Evolutionary conservation across 2,113 vertebrate species (phyloP).

Genomic region (Mobula birostris): DNA sequence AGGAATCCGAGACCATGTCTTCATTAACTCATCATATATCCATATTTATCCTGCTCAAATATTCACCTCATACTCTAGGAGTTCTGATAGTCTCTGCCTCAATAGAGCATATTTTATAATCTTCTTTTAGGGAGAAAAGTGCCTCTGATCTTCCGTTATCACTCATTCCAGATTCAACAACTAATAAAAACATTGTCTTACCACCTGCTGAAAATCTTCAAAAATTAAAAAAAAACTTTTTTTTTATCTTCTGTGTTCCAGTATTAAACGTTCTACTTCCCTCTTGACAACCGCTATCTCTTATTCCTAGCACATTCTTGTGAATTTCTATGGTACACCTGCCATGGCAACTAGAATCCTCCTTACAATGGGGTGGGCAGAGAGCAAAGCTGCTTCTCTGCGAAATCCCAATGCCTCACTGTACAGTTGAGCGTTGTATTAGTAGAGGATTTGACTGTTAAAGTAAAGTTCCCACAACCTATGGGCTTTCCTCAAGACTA

Average conservation of each 20-base stretch:
- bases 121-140: neutral
- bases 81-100: neutral
- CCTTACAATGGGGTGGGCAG: neutral
- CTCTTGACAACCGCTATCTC: neutral
- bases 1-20: neutral
- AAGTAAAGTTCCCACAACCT: neutral
- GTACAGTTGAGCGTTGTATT: neutral
- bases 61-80: neutral
- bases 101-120: neutral
- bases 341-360: neutral
- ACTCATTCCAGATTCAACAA: neutral
- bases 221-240: neutral
- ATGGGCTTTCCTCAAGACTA: no score
- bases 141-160: neutral
- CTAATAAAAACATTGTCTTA: neutral
- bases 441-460: neutral
- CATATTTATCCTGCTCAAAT: neutral
- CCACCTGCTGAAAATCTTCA: no score
- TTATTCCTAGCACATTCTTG: neutral
- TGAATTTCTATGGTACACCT: neutral
- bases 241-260: neutral
- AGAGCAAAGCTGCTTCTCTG: neutral
- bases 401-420: neutral
- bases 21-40: neutral
- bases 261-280: neutral